Evolutionary conservation across 2,113 vertebrate species (phyloP).

Genomic region (Pseudorhombus dupliciocellatus): DNA sequence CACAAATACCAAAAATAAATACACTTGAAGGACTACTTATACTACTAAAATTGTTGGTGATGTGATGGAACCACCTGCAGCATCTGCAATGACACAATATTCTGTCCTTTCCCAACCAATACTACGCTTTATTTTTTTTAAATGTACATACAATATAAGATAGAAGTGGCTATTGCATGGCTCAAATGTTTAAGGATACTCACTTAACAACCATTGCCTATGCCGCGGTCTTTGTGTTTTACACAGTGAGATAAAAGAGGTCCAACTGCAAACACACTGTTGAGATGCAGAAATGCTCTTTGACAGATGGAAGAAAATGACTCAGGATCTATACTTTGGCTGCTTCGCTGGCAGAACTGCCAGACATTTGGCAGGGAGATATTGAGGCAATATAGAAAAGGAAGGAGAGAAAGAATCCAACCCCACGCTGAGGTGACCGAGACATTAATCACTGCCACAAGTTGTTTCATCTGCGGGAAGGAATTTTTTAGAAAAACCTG

Average conservation of each 20-base stretch:
- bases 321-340: slow-evolving; percentile 31
- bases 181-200: neutral
- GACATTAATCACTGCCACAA: slow-evolving; percentile 6
- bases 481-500: slow-evolving; percentile 7
- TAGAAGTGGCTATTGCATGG: neutral
- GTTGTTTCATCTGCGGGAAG: neutral
- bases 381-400: slow-evolving; percentile 22
- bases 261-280: slow-evolving; percentile 17
- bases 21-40: no score
- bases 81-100: neutral
- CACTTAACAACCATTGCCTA: neutral
- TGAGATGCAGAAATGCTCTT: slow-evolving; percentile 22
- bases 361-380: slow-evolving; percentile 41
- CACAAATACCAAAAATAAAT: neutral
- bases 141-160: neutral
- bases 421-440: slow-evolving; percentile 24
- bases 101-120: neutral
- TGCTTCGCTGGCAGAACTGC: slow-evolving; percentile 25
- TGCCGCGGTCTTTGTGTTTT: neutral
- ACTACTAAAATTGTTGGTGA: no score
- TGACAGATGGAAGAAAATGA: slow-evolving; percentile 33
- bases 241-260: slow-evolving; percentile 1
- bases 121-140: no score
- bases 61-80: neutral
- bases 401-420: slow-evolving; percentile 7